Percentiles rank a stretch among this genome's conserved stretches.
Evolutionary conservation across 2,888 invertebrate genomes (phyloP).

Genomic region (Acleris holmiana): DNA sequence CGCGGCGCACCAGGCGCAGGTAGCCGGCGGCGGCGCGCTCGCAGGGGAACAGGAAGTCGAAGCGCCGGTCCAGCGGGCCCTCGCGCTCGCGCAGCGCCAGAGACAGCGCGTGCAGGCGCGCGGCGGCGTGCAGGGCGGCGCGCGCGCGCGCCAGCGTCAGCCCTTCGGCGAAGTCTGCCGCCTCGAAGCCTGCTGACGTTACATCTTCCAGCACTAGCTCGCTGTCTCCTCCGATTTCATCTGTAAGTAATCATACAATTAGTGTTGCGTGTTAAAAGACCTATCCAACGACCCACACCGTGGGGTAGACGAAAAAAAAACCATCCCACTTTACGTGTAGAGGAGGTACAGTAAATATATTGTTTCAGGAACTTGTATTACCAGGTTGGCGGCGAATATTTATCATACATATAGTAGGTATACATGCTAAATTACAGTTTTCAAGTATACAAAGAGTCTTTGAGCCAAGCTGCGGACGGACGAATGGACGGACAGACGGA

Average conservation of each 20-base stretch:
- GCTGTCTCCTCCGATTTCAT: constrained; percentile 78
- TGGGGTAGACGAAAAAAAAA: no score
- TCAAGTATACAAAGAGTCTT: no score
- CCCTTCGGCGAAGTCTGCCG: constrained; percentile 88
- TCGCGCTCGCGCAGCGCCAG: constrained; percentile 80
- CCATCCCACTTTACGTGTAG: no score
- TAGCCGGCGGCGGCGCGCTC: constrained; percentile 92
- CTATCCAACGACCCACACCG: no score
- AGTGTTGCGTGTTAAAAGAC: no score
- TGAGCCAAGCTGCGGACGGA: no score
- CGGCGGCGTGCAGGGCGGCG: constrained; percentile 89
- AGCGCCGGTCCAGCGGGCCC: constrained; percentile 76
- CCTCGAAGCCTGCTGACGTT: constrained; percentile 85
- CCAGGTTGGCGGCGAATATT: no score
- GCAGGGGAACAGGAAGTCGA: constrained; percentile 90
- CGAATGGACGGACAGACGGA: no score
- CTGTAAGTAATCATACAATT: constrained; percentile 51
- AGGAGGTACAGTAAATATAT: no score
- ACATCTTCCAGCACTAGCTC: constrained; percentile 91
- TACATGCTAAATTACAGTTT: no score
- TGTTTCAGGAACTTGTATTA: no score
- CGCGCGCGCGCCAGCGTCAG: constrained; percentile 86
- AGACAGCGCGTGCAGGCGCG: constrained; percentile 89
- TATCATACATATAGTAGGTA: no score
- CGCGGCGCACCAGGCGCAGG: constrained; percentile 90